A percentile compares a stretch with the other conserved stretches of the same genome.
Conservation (phyloP, 2,797 vertebrate species). For the Rhynchonycteris naso region DNA sequence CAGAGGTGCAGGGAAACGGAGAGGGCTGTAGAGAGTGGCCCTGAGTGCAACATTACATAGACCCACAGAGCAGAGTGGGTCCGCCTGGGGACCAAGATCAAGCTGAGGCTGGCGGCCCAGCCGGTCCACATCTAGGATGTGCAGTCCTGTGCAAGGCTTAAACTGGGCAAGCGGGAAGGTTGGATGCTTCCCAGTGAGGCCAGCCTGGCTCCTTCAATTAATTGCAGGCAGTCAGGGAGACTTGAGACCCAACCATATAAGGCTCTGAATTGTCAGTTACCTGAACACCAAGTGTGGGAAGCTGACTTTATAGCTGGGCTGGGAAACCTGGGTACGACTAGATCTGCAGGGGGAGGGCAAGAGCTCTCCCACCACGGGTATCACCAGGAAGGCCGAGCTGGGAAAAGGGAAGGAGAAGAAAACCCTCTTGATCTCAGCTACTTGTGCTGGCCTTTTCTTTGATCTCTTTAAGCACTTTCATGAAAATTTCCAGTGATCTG, state of each 20-base stretch:
- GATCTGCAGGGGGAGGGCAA: background rate
- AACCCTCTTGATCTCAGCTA: background rate
- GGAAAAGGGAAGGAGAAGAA: background rate
- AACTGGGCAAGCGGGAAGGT: background rate
- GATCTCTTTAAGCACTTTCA: conserved; percentile 44
- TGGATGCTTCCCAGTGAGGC: background rate
- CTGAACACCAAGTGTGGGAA: background rate
- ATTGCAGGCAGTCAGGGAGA: background rate
- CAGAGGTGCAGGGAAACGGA: background rate
- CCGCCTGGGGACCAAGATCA: background rate
- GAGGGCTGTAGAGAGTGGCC: background rate
- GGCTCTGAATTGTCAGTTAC: background rate
- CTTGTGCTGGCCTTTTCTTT: conserved; percentile 40
- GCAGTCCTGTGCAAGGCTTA: background rate
- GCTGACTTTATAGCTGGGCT: background rate
- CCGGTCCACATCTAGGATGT: background rate
- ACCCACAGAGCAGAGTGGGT: background rate
- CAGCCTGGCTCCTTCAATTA: background rate
- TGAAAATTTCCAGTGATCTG: conserved; percentile 34
- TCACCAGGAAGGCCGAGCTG: background rate
- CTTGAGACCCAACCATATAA: background rate
- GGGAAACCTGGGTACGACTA: background rate
- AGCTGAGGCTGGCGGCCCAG: background rate
- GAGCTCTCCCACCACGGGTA: background rate
- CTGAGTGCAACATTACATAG: background rate